Base-by-base conservation (phyloP, 1,140 invertebrate species). In the Anastrepha obliqua region DNA sequence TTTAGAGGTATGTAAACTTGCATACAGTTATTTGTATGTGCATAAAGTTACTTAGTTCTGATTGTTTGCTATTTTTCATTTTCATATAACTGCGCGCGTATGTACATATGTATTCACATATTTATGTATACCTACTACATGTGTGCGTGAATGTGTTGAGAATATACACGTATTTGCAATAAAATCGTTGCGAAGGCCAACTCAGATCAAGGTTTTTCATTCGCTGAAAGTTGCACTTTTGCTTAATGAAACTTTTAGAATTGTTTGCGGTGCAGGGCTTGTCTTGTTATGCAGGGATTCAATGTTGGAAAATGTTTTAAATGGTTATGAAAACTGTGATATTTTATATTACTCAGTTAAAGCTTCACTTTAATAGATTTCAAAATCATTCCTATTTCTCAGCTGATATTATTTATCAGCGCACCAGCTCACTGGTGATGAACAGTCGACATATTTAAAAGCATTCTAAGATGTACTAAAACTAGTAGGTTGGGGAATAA, bases 161-260 rank as follows among this genome's bases (percentile, higher is more conserved):
- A 29, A 29, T 29, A 0, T 29, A 29, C 29, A 29, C 29, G n/a
- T 67, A 55, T 81, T 81, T 55, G 74, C 74, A n/a, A 55, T 81
- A 9, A 81, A 81, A 81, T n/a, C 74, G 47, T 11, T 55, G 3
- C 17, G 47, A 81, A 81, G 74, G 74, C 17, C 74, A 81, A 55
- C 74, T 81, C 13, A 81, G 74, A 81, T 81, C 74, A 81, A 81
- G 74, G 74, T 15, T 20, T 81, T 81, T 29, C 8, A 55, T 81
- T 55, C 17, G 17, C 74, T 20, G 47, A 20, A 8, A 55, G 42
- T 29, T 81, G 74, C 17, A 55, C 47, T 81, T 81, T 81, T 17
- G 47, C 47, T 55, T 81, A 81, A 58, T 81, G 44, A 81, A 81
- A 81, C 74, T 81, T 81, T 55, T 9, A n/a, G 11, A 11, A 39